A percentile compares a stretch with the other conserved stretches of the same genome.
These are phyloP conservation scores for Meles meles DNA, from an alignment of 2,113 vertebrate species.

Conservation along the genomic window DNA sequence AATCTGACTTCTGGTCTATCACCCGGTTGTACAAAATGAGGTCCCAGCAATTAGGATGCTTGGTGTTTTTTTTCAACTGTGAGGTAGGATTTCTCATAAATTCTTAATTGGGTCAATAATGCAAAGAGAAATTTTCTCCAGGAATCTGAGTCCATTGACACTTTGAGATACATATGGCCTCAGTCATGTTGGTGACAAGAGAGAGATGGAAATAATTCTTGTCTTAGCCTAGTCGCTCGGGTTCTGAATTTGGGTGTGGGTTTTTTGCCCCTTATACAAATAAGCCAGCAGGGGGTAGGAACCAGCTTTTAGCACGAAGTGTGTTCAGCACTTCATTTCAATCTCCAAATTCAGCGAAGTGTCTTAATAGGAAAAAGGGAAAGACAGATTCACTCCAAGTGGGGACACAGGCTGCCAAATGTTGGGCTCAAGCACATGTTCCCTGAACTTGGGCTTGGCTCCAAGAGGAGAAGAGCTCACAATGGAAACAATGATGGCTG, in stretches of 20 bases:
- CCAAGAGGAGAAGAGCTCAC: background rate
- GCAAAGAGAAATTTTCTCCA: background rate
- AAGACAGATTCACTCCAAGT: constrained; percentile 27
- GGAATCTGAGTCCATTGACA: background rate
- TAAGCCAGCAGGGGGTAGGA: background rate
- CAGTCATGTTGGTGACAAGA: background rate
- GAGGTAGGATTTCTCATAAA: background rate
- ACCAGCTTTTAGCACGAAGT: constrained; percentile 26
- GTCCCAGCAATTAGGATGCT: background rate
- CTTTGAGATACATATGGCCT: background rate
- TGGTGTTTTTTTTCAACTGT: background rate
- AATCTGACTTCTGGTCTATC: background rate
- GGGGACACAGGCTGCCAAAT: constrained; percentile 38
- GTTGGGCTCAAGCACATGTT: background rate
- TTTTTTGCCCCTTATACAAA: background rate
- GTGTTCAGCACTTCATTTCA: background rate
- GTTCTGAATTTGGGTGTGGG: background rate
- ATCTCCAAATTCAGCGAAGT: background rate
- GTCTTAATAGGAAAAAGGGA: background rate
- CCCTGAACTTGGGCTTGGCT: constrained; percentile 21
- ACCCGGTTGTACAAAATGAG: background rate
- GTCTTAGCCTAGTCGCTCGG: background rate
- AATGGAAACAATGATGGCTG: constrained; percentile 38
- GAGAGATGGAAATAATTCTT: background rate
- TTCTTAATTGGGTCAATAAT: background rate